Evolutionary conservation across 2,888 invertebrate species (phyloP), one percentile per base, ranked within the genome.

Genomic region (Drosophila nr. medialis): DNA sequence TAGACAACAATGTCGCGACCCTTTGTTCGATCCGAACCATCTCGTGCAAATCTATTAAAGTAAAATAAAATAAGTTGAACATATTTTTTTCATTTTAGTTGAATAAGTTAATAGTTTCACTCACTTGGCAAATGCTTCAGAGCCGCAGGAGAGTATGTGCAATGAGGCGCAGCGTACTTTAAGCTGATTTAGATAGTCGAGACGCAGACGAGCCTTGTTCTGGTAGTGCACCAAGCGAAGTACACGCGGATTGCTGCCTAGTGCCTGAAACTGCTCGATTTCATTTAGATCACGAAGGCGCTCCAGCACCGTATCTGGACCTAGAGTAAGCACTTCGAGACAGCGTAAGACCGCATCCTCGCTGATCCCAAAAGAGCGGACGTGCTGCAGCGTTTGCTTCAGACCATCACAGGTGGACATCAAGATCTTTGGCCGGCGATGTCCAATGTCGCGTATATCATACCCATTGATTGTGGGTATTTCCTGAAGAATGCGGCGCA

Each of bases 191-290:
- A 95, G 91, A 83, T 94, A 94, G n/a, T 93, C 92, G 21, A 95
- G 75, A 30, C 95, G 93, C 7, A 93, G 72, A 38, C 93, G 92
- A 0, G 94, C 94, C 71, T 93, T 93, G 49, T 93, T 93, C 68
- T 94, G 94, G 78, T 93, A 93, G 53, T 93, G 86, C 5, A 95
- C 92, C 24, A 95, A 77, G 27, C 91, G 87, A 7, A 95, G 83
- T 74, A 96, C 94, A 72, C 94, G 93, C 4, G 95, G 95, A 93
- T 96, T 95, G 13, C 94, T 93, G 21, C 93, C 92, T 30, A 96
- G 91, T 0, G 95, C 93, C 82, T 94, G 92, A 72, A 96, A 95
- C 83, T 96, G 95, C 38, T 95, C 95, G 32, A 94, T 93, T 36
- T 91, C 93, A 50, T 93, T 92, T 0, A 96, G 91, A 72, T 94